Evolutionary conservation across 2,888 invertebrate genomes (phyloP).

Genomic region (Clivina fossor): DNA sequence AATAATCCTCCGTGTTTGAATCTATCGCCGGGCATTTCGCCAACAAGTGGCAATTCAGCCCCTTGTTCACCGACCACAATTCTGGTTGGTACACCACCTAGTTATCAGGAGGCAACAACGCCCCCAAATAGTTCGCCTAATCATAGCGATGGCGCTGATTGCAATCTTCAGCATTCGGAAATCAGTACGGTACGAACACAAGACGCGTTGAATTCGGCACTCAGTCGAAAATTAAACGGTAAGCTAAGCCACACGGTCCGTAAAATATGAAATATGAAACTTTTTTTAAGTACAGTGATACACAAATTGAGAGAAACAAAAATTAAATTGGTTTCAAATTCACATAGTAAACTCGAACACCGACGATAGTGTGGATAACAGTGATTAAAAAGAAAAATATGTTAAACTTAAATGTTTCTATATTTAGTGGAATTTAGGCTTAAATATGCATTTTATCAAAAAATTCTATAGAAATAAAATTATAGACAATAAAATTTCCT

Average conservation of each 20-base stretch:
- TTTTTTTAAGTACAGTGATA: too few relatives aligned
- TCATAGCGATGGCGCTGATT: background rate
- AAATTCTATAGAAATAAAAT: too few relatives aligned
- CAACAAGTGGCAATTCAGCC: too few relatives aligned
- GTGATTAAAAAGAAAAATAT: background rate
- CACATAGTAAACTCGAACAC: too few relatives aligned
- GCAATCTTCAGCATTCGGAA: background rate
- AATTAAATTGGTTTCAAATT: too few relatives aligned
- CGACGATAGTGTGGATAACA: constrained; percentile 4
- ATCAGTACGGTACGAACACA: constrained; percentile 28
- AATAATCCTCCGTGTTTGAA: constrained; percentile 24
- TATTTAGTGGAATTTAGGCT: too few relatives aligned
- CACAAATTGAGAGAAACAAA: too few relatives aligned
- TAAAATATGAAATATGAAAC: too few relatives aligned
- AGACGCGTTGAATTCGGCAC: constrained; percentile 15
- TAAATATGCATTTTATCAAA: too few relatives aligned
- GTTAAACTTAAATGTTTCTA: too few relatives aligned
- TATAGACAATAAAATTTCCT: too few relatives aligned
- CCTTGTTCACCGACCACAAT: constrained; percentile 49
- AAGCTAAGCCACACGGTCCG: background rate
- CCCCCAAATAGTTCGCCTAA: background rate
- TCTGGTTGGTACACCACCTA: constrained; percentile 41
- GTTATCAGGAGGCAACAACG: constrained; percentile 13
- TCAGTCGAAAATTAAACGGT: constrained; percentile 15
- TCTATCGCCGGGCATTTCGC: constrained; percentile 25